These are phyloP conservation scores for Puma concolor DNA, from an alignment of 2,113 vertebrate species.

Conservation along the genomic window DNA sequence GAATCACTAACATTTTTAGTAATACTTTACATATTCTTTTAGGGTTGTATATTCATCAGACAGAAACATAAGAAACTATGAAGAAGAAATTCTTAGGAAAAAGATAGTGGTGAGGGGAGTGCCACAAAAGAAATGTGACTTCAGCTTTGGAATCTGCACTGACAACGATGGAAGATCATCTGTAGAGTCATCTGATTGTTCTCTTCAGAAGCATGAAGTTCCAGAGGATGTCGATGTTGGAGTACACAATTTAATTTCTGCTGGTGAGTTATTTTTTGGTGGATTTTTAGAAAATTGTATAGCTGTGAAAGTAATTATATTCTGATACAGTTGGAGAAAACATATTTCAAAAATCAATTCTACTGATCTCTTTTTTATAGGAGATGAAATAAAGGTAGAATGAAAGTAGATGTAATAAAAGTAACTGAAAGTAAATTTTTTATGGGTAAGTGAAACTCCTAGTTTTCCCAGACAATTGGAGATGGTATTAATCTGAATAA, in stretches of 20 bases:
- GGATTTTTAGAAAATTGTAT: constrained; percentile 62
- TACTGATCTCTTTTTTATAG: not conserved
- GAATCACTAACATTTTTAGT: constrained; percentile 1
- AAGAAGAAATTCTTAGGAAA: constrained; percentile 83
- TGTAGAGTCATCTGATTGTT: not conserved
- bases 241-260: constrained; percentile 53
- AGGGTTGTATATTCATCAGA: constrained; percentile 88
- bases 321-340: constrained; percentile 41
- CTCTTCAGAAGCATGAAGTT: constrained; percentile 71
- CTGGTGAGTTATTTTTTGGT: constrained; percentile 78
- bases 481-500: not conserved
- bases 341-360: not conserved
- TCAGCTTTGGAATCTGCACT: constrained; percentile 49
- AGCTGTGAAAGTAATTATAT: not conserved
- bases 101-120: constrained; percentile 57
- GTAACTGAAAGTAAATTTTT: not conserved
- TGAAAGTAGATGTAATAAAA: constrained; percentile 5
- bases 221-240: constrained; percentile 30
- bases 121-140: constrained; percentile 56
- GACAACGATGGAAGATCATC: constrained; percentile 45
- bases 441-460: not conserved
- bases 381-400: not conserved
- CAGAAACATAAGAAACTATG: constrained; percentile 82
- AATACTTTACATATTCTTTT: constrained; percentile 66
- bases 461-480: not conserved